Base-by-base conservation (phyloP, 2,888 invertebrate genomes). In the Synergus gifuensis region DNA sequence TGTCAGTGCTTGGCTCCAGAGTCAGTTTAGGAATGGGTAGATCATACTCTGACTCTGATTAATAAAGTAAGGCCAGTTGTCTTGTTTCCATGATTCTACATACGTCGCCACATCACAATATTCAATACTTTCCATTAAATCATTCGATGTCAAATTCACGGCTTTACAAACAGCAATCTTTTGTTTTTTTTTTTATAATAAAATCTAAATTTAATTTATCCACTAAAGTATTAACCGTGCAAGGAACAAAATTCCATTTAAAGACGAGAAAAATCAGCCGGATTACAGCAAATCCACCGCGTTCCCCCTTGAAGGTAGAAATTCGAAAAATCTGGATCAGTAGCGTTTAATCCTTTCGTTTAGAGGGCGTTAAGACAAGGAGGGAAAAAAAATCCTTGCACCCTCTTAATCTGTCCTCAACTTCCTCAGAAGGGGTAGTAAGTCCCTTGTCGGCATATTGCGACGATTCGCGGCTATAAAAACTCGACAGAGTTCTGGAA, bases 381-480 rank as follows among this genome's bases (percentile, higher is more conserved):
- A 77, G 76, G 81, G 76, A 78, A 86, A 87, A 88, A 87, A 88
- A 88, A 85, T 85, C 83, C 86, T 86, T 83, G 87, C 89, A 89
- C 90, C 90, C 90, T 90, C 90, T 90, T 90, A 91, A 91, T 90
- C 91, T 88, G 86, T 86, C 83, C 86, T 86, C 85, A 83, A 86
- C 85, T 86, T 86, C 84, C 83, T 81, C 63, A 81, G 76, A 82
- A 82, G 83, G 79, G 80, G 85, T 85, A 87, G 90, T 91, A 91
- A 91, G 88, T 89, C 89, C 88, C 89, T 92, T 90, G 91, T 91
- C 90, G 90, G 90, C 92, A 92, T 92, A 92, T 91, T 92, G 91
- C 91, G 87, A 88, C 90, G 90, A 92, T 92, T 91, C 92, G 91
- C 89, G 91, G 89, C 91, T 90, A 90, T 91, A 91, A 92, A 91